Evolutionary conservation across 2,888 invertebrate genomes (phyloP).

Genomic region (Cremastinae sp.): DNA sequence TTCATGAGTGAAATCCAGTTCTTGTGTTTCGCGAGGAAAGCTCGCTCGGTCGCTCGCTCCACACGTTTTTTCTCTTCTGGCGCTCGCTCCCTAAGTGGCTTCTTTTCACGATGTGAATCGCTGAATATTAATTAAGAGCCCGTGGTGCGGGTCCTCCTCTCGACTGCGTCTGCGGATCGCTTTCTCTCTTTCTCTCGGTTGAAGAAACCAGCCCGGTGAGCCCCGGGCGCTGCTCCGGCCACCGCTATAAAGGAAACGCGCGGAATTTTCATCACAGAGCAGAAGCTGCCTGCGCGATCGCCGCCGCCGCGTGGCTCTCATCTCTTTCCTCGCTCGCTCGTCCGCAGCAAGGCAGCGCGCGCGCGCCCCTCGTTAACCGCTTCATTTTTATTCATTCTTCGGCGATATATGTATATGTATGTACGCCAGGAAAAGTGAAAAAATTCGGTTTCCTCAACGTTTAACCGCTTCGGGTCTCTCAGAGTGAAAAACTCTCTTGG

Average conservation of each 20-base stretch:
- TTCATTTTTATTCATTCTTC: slow-evolving; percentile 75
- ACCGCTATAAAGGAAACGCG: slow-evolving; percentile 31
- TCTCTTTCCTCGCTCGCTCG: slow-evolving; percentile 1
- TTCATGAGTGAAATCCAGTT: slow-evolving; percentile 60
- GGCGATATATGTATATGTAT: no score
- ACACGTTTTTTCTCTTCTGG: slow-evolving; percentile 49
- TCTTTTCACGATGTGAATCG: slow-evolving; percentile 72
- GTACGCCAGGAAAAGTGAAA: slow-evolving; percentile 56
- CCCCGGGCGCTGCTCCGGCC: slow-evolving; percentile 42
- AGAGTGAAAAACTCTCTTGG: slow-evolving; percentile 9
- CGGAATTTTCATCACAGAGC: slow-evolving; percentile 33
- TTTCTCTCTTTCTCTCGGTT: slow-evolving; percentile 43
- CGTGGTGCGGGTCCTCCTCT: slow-evolving; percentile 56
- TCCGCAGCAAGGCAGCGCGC: not conserved
- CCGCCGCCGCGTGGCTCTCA: slow-evolving; percentile 27
- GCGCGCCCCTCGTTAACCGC: slow-evolving; percentile 70
- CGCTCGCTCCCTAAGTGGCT: slow-evolving; percentile 67
- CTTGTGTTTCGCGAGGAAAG: slow-evolving; percentile 45
- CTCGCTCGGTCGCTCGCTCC: slow-evolving; percentile 40
- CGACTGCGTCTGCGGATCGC: slow-evolving; percentile 26
- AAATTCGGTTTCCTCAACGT: slow-evolving; percentile 50
- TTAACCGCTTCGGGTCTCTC: slow-evolving; percentile 45
- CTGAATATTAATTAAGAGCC: slow-evolving; percentile 75
- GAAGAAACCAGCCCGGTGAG: slow-evolving; percentile 43
- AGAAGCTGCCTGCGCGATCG: slow-evolving; percentile 34